A percentile compares a stretch with the other conserved stretches of the same genome.
Evolutionary conservation across 1,140 invertebrate genomes (phyloP).

Genomic region (Cyphomyrmex costatus): DNA sequence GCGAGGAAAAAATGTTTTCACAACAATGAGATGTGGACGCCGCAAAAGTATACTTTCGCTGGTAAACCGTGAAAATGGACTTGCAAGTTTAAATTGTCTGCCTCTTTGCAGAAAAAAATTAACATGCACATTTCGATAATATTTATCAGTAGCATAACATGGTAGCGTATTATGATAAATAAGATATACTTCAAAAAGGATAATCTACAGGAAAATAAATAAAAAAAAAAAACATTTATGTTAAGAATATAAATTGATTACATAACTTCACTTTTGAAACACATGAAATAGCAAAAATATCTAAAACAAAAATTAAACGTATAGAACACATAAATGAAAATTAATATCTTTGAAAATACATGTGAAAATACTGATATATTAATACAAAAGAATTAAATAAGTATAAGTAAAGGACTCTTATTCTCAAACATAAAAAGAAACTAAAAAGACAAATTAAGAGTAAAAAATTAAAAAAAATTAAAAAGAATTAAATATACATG

Average conservation of each 20-base stretch:
- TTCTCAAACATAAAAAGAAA: no score
- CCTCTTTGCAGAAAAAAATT: background rate
- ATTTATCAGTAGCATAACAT: conserved; percentile 3
- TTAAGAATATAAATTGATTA: background rate
- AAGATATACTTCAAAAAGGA: background rate
- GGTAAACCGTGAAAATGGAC: conserved; percentile 29
- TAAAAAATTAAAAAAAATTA: no score
- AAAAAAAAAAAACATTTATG: background rate
- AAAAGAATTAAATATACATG: background rate
- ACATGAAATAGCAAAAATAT: background rate
- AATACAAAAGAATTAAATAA: background rate
- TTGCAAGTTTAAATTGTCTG: conserved; percentile 17
- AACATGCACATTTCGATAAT: background rate
- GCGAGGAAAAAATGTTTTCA: conserved; percentile 21
- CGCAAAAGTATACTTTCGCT: conserved; percentile 38
- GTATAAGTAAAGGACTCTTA: no score
- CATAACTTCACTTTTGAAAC: background rate
- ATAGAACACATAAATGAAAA: background rate
- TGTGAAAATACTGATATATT: conserved; percentile 2
- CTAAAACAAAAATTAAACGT: background rate
- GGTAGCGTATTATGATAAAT: background rate
- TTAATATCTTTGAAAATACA: background rate
- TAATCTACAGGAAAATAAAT: background rate
- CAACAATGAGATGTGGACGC: conserved; percentile 42
- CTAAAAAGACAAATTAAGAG: no score